Conservation (phyloP, 2,888 invertebrate species). For the Amblyjoppa proteus region DNA sequence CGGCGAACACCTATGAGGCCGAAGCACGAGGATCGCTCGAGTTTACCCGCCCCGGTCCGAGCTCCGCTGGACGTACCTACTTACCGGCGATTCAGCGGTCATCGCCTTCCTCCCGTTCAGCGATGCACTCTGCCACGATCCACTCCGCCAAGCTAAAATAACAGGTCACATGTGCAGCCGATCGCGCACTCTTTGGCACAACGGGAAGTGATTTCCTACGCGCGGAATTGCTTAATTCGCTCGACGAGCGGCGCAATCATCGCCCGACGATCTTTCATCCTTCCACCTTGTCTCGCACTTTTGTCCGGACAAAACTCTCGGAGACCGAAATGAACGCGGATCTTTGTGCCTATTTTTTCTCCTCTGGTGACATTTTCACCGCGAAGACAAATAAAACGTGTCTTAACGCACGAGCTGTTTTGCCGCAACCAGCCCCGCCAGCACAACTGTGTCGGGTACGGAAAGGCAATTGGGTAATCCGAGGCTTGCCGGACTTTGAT, state of each 20-base stretch:
- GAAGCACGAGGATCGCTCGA: conserved; percentile 9
- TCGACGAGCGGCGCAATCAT: conserved; percentile 31
- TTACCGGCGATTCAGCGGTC: conserved; percentile 57
- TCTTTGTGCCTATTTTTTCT: neutral
- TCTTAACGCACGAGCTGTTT: conserved; percentile 29
- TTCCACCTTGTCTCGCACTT: conserved; percentile 10
- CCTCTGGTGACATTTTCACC: neutral
- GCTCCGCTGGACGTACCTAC: conserved; percentile 32
- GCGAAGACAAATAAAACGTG: conserved; percentile 9
- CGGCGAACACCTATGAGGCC: conserved; percentile 34
- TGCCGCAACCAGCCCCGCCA: neutral
- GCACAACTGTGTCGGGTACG: neutral
- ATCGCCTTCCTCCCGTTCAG: conserved; percentile 44
- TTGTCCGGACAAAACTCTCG: neutral
- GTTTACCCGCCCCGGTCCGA: conserved; percentile 26
- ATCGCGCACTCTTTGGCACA: conserved; percentile 36
- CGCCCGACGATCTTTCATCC: conserved; percentile 29
- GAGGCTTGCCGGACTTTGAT: neutral
- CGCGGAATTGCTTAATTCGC: conserved; percentile 40
- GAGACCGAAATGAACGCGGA: neutral
- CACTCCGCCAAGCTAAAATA: neutral
- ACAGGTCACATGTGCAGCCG: conserved; percentile 22
- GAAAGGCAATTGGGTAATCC: conserved; percentile 34
- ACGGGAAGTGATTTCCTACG: conserved; percentile 56
- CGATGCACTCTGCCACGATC: conserved; percentile 37